These are phyloP conservation scores for Channa maculata DNA, from an alignment of 2,113 vertebrate species.

Conservation along the genomic window DNA sequence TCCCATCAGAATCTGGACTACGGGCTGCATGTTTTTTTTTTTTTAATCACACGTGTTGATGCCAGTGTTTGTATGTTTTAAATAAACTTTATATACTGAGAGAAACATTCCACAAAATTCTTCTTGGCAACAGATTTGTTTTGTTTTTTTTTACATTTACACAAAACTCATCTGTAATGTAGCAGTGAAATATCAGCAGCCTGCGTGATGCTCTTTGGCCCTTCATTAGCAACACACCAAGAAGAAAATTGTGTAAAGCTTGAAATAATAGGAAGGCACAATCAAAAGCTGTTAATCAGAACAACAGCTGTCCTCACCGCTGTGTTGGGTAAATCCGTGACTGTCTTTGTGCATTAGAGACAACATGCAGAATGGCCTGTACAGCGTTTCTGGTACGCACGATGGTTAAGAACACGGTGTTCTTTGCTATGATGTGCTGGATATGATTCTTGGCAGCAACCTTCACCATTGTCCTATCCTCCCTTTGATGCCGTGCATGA, in stretches of 20 bases:
- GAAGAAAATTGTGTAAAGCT: slow-evolving; percentile 46
- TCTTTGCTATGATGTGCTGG: background rate
- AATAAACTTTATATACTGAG: background rate
- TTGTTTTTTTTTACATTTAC: background rate
- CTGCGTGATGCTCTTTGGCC: background rate
- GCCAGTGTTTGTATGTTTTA: background rate
- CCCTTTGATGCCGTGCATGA: slow-evolving; percentile 38
- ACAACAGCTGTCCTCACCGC: slow-evolving; percentile 23
- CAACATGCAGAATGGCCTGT: background rate
- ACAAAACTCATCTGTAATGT: background rate
- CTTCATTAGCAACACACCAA: background rate
- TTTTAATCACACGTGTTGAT: background rate
- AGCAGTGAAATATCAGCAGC: background rate
- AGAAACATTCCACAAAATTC: slow-evolving; percentile 46
- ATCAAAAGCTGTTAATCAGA: slow-evolving; percentile 35
- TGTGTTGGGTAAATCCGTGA: background rate
- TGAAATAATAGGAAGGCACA: slow-evolving; percentile 68
- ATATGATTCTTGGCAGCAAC: slow-evolving; percentile 28
- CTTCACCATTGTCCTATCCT: background rate
- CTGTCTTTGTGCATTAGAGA: background rate
- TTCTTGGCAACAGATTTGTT: background rate
- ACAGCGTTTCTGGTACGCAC: slow-evolving; percentile 21
- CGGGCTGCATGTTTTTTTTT: background rate
- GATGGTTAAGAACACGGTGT: background rate
- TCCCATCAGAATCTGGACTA: background rate